These are phyloP conservation scores for Suncus etruscus DNA, from an alignment of 2,113 vertebrate genomes.

Conservation along the genomic window DNA sequence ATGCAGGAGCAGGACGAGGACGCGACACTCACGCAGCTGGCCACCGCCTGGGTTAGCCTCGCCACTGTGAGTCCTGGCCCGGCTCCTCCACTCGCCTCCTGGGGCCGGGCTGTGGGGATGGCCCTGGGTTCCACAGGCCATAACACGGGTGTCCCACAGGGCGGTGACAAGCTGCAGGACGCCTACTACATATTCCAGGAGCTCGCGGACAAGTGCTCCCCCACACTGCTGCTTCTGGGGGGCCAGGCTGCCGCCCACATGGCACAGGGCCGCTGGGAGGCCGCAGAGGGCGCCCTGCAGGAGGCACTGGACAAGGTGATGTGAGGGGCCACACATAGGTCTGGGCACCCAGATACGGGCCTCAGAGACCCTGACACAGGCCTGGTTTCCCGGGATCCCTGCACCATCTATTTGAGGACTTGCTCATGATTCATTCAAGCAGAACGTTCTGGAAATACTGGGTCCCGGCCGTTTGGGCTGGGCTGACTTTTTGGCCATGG, in stretches of 20 bases:
- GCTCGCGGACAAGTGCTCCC: slow-evolving; percentile 95
- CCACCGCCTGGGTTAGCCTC: slow-evolving; percentile 96
- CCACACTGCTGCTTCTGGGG: slow-evolving; percentile 94
- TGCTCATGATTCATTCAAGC: too few species aligned
- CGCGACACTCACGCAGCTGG: slow-evolving; percentile 95
- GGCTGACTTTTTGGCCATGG: too few species aligned
- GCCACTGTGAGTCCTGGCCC: slow-evolving; percentile 88
- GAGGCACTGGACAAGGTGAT: slow-evolving; percentile 92
- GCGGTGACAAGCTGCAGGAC: slow-evolving; percentile 97
- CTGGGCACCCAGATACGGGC: too few species aligned
- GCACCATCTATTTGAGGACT: too few species aligned
- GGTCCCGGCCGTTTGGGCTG: too few species aligned
- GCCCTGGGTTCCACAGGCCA: too few species aligned
- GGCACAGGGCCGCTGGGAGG: slow-evolving; percentile 97
- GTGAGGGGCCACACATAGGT: background rate
- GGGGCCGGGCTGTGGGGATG: background rate
- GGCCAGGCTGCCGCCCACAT: slow-evolving; percentile 95
- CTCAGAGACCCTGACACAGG: too few species aligned
- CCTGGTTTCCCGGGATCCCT: too few species aligned
- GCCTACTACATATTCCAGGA: slow-evolving; percentile 99
- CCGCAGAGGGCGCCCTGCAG: slow-evolving; percentile 94
- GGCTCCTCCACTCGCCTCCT: background rate
- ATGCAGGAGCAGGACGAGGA: slow-evolving; percentile 99
- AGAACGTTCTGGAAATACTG: too few species aligned
- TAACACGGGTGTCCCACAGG: slow-evolving; percentile 84